A percentile compares a stretch with the other conserved stretches of the same genome.
phyloP scores from a whole-genome alignment of 2,888 invertebrate species.

The Oscheius myriophilus region DNA sequence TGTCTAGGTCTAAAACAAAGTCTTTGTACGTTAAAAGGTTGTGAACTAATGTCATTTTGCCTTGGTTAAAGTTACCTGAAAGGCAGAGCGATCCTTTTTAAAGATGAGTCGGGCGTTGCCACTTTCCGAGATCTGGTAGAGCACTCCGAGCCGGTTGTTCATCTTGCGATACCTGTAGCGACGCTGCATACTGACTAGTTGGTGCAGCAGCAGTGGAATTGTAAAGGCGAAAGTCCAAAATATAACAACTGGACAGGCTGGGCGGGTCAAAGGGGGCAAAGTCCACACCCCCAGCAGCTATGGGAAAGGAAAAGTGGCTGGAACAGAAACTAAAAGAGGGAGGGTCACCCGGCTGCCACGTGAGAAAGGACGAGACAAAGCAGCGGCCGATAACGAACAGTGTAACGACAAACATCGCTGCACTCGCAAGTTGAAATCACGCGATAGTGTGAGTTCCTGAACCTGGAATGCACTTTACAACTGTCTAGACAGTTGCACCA shows the following conservation, averaged over 20 bases:
- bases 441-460: too few species aligned
- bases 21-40: too few species aligned
- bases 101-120: conserved; percentile 25
- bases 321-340: too few species aligned
- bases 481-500: too few species aligned
- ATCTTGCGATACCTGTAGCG: conserved; percentile 27
- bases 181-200: conserved; percentile 18
- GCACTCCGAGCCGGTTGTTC: conserved; percentile 26
- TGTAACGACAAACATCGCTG: conserved; percentile 27
- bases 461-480: too few species aligned
- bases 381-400: conserved; percentile 24
- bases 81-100: conserved; percentile 13
- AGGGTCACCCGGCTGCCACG: conserved; percentile 11
- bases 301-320: too few species aligned
- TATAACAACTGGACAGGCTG: conserved; percentile 14
- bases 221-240: conserved; percentile 21
- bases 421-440: background rate
- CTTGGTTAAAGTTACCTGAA: conserved; percentile 18
- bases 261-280: conserved; percentile 8
- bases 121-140: conserved; percentile 17
- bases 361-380: conserved; percentile 30
- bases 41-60: too few species aligned
- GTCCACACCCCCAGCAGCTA: background rate
- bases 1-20: background rate
- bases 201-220: background rate